Percentiles rank a stretch among this genome's conserved stretches.
phyloP scores from a whole-genome alignment of 2,113 vertebrate species.

The Balaenoptera acutorostrata region DNA sequence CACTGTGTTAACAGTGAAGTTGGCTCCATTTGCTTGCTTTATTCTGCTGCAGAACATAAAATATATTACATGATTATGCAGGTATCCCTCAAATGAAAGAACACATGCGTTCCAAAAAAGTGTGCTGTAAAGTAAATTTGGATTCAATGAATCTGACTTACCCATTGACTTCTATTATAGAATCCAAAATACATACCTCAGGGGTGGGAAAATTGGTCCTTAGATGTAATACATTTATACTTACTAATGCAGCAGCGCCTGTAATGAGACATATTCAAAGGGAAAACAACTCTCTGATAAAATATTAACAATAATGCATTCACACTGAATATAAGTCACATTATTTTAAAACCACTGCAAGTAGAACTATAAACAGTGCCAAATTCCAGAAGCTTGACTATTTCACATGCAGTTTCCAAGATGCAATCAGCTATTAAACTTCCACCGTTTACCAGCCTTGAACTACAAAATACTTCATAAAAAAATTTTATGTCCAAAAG shows the following conservation, averaged over 20 bases:
- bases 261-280: conserved; percentile 56
- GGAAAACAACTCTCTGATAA: conserved; percentile 68
- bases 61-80: neutral
- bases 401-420: conserved; percentile 50
- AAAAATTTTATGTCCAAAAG: neutral
- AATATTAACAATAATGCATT: conserved; percentile 67
- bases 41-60: conserved; percentile 41
- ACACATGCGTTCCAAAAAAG: neutral
- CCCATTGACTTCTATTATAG: conserved; percentile 11
- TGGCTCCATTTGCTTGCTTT: conserved; percentile 40
- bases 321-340: conserved; percentile 44
- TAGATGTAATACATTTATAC: conserved; percentile 48
- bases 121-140: conserved; percentile 13
- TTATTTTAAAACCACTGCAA: conserved; percentile 61
- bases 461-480: conserved; percentile 13
- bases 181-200: conserved; percentile 39
- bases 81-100: conserved; percentile 53
- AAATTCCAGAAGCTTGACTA: conserved; percentile 53
- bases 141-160: conserved; percentile 54
- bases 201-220: conserved; percentile 8
- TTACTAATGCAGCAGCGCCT: conserved; percentile 55
- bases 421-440: conserved; percentile 43
- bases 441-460: conserved; percentile 19
- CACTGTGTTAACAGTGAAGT: conserved; percentile 20
- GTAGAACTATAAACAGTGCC: conserved; percentile 52